phyloP scores from a whole-genome alignment of 2,888 invertebrate genomes.

The Megamerina dolium region DNA sequence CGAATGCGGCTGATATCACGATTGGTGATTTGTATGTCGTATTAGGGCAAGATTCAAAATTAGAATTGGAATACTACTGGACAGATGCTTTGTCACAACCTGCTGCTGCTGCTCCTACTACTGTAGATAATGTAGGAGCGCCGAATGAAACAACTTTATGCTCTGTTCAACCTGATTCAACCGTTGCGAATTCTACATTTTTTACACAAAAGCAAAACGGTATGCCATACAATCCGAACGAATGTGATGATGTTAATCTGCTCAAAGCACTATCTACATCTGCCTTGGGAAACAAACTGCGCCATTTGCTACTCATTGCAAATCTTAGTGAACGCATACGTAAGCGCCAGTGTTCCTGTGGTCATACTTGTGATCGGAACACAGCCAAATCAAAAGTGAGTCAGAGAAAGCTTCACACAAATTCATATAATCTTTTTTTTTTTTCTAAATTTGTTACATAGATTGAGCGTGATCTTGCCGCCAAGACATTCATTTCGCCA shows the following conservation, averaged over 20 bases:
- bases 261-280: constrained; percentile 32
- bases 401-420: not conserved
- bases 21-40: constrained; percentile 87
- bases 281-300: constrained; percentile 42
- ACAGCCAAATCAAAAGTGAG: constrained; percentile 30
- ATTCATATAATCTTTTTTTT: not conserved
- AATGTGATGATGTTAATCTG: constrained; percentile 36
- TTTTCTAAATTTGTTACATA: constrained; percentile 13
- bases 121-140: constrained; percentile 4
- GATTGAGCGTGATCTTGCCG: constrained; percentile 30
- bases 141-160: constrained; percentile 15
- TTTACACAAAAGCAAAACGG: constrained; percentile 24
- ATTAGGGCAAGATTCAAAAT: constrained; percentile 64
- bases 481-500: constrained; percentile 34
- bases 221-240: constrained; percentile 36
- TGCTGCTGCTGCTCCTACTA: not conserved
- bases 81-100: constrained; percentile 45
- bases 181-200: constrained; percentile 4
- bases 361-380: constrained; percentile 43
- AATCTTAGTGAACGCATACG: constrained; percentile 46
- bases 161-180: constrained; percentile 30
- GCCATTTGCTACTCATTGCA: constrained; percentile 46
- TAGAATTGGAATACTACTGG: constrained; percentile 78
- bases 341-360: constrained; percentile 43
- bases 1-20: constrained; percentile 71